Base-by-base conservation (phyloP, 1,140 invertebrate genomes). In the Leptopilina clavipes region DNA sequence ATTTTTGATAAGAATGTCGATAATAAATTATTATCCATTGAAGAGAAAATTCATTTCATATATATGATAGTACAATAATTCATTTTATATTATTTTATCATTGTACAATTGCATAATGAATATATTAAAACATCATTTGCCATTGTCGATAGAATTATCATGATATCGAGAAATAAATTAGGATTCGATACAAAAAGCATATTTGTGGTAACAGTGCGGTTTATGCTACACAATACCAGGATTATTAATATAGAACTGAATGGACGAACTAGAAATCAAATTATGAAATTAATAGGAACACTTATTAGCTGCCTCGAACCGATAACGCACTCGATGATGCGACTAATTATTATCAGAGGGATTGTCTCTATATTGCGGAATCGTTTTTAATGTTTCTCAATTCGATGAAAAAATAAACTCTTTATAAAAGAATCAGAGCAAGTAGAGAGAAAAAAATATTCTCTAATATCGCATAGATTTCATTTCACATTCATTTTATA, bases 261-360 rank as follows among this genome's bases (percentile, higher is more conserved):
- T 59, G 7, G 54, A 3, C 19, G 54, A 59, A 22, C 54, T 1
- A 8, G 19, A 48, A 72, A 72, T 72, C n/a, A 18, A 44, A 72
- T 72, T 72, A 72, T 25, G 52, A 48, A 72, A 72, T 72, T 72
- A 72, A 72, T 72, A 52, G 71, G 6, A 8, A 11, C 37, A 22
- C 71, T 72, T 54, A 72, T 72, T 52, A 52, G 71, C 22, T 52
- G 71, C 71, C 37, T 9, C 71, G 9, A 54, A 48, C 18, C 71
- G 45, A 25, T 72, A 72, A 72, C 52, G 45, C 71, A 72, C 22
- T 17, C 14, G 45, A 48, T 48, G 71, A 72, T 72, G 45, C 14
- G 45, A 22, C 71, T 44, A 48, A 72, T 72, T 52, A 59, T 59
- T 22, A 40, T 40, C 37, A 9, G 37, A 2, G 56, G 31, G 11